phyloP scores from a whole-genome alignment of 2,797 vertebrate genomes.

The Perdix hodgsoniae region DNA sequence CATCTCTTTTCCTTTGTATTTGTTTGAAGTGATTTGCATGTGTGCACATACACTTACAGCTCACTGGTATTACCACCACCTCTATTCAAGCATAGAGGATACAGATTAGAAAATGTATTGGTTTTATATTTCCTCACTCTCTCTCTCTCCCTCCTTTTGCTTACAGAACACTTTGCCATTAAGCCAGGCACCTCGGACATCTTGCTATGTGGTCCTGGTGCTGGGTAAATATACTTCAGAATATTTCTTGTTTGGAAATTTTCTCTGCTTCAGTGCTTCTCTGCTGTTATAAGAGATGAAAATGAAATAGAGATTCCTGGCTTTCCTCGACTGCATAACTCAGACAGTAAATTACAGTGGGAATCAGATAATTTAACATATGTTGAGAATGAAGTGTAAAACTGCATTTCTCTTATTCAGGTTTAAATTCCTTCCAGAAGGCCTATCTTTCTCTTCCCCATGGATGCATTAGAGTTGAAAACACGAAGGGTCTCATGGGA shows the following conservation, averaged over 20 bases:
- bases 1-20: not conserved
- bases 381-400: not conserved
- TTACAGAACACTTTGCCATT: conserved; percentile 30
- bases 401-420: not conserved
- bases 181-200: conserved; percentile 67
- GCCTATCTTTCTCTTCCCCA: not conserved
- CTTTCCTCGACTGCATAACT: not conserved
- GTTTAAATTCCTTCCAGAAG: not conserved
- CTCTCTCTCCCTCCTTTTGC: not conserved
- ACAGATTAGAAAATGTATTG: not conserved
- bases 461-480: accelerated
- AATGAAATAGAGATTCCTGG: not conserved
- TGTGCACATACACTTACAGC: not conserved
- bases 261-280: not conserved
- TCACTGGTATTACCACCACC: not conserved
- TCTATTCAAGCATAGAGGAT: not conserved
- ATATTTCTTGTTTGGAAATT: not conserved
- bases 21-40: not conserved
- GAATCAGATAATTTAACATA: not conserved
- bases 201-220: conserved; percentile 73
- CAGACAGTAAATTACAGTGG: not conserved
- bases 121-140: not conserved
- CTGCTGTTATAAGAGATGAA: not conserved
- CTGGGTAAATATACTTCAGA: conserved; percentile 72
- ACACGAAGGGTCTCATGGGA: not conserved